Base-by-base conservation (phyloP, 2,113 vertebrate species). In the Grallaria varia region DNA sequence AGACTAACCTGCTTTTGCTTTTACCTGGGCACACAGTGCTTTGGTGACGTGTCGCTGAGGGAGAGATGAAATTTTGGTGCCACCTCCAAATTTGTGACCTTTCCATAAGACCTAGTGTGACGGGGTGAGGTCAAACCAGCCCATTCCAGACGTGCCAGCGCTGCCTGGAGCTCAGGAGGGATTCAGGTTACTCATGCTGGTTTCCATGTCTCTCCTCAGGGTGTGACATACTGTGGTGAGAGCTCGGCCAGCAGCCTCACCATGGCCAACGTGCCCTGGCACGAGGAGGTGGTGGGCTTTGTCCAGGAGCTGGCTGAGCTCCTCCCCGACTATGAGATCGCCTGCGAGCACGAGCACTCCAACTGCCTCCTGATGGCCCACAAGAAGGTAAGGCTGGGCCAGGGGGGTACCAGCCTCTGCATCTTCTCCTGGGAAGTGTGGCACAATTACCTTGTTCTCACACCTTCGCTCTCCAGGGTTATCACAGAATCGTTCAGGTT, bases 191-290 rank as follows among this genome's bases (percentile, higher is more conserved):
- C 8, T 4, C 4, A 8, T 68, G 4, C 27, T 1, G 2, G 4
- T 63, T 15, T 74, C 55, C 6, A 1, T 18, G 6, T 93, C 77
- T 92, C 80, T 95, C 55, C 14, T 40, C 95, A 99, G 99, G 99
- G 99, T 0, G 99, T 99, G 95, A 99, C 99, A 0, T 99, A 99
- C 98, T 99, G 99, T 9, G 99, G 99, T 5, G 99, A 99, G 74
- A 99, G 99, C 93, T 98, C 98, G 0, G 99, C 99, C 94, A 99
- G 99, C 97, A 99, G 49, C 68, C 98, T 99, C 52, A 99, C 99
- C 93, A 99, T 99, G 99, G 99, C 99, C 86, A 99, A 99, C 2
- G 98, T 99, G 28, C 99, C 99, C 21, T 99, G 99, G 99, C 99
- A 99, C 2, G 98, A 99, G 86, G 99, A 99, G 75, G 99, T 99